phyloP scores from a whole-genome alignment of 30 jellyfish, hydroid and myxozoan genomes.

The Hydractinia echinata region DNA sequence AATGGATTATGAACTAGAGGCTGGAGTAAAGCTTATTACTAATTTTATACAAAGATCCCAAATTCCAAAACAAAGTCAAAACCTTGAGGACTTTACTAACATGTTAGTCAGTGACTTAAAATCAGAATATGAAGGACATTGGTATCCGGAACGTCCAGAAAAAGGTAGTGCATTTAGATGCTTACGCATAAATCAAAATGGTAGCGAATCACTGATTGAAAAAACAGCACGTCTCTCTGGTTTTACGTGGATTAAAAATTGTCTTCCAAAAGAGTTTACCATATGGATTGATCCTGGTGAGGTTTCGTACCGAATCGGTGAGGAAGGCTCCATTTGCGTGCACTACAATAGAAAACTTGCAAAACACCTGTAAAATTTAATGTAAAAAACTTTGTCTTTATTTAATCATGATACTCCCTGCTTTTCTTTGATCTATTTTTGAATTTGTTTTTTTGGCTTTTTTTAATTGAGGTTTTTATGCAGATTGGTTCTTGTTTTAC shows the following conservation, averaged over 20 bases:
- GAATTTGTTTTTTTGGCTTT: neutral
- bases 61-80: constrained; percentile 1
- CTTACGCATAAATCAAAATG: constrained; percentile 67
- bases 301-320: constrained; percentile 88
- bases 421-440: constrained; percentile 3
- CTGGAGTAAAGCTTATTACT: constrained; percentile 29
- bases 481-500: neutral
- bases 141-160: constrained; percentile 87
- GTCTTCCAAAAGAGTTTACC: constrained; percentile 78
- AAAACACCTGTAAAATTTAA: neutral
- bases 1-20: constrained; percentile 44
- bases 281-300: constrained; percentile 91
- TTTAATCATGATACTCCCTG: neutral
- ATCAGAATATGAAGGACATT: constrained; percentile 54
- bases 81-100: constrained; percentile 22
- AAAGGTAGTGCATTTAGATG: constrained; percentile 91
- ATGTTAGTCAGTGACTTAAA: constrained; percentile 7
- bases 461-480: neutral
- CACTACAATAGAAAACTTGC: constrained; percentile 32
- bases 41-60: constrained; percentile 24
- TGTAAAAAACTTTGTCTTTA: neutral
- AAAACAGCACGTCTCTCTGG: constrained; percentile 68
- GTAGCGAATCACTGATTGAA: constrained; percentile 64
- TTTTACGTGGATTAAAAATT: constrained; percentile 40
- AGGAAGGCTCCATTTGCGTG: constrained; percentile 84